Evolutionary conservation across 2,888 invertebrate genomes (phyloP), one percentile per base, ranked within the genome.

Genomic region (Allolobophora icterica): DNA sequence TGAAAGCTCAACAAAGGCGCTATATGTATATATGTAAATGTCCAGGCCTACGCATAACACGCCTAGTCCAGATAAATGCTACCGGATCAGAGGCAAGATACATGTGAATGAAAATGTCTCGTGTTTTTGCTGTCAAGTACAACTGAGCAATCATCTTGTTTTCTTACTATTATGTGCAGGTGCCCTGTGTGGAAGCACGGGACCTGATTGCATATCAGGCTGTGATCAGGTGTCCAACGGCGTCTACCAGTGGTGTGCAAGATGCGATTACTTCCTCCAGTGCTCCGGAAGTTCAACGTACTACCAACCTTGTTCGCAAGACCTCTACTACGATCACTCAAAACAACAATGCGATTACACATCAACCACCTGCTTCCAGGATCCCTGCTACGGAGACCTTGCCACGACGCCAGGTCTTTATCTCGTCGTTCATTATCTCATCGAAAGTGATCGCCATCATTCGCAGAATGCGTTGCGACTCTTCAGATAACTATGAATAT

Each of bases 261-360:
- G 87, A 8, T 87, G 87, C 24, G 87, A 87, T 35, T 87, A 87
- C 35, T 87, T 35, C 87, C 35, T 87, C n/a, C 34, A 87, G 30
- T 87, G 87, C 38, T 35, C 87, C 19, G 87, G 35, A 24, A 38
- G 87, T 87, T 24, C 87, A 19, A 1, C 34, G 21, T 34, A 24
- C 35, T 87, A 87, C 24, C 21, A 5, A 8, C 5, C 34, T 19
- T 87, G 87, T 38, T 35, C 35, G 35, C 6, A 1, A n/a, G 38
- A 6, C 21, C 71, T 71, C 13, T 35, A 24, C 38, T 87, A 87
- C 87, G 87, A 87, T 17, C 19, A 87, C 87, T n/a, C 34, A 21
- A 8, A 15, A 8, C 6, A 35, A 6, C 35, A 35, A 24, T 87
- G 87, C 87, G 35, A 13, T 6, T 35, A 19, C 34, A 17, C 5